phyloP scores from a whole-genome alignment of 2,113 vertebrate genomes.

The Etheostoma cragini region DNA sequence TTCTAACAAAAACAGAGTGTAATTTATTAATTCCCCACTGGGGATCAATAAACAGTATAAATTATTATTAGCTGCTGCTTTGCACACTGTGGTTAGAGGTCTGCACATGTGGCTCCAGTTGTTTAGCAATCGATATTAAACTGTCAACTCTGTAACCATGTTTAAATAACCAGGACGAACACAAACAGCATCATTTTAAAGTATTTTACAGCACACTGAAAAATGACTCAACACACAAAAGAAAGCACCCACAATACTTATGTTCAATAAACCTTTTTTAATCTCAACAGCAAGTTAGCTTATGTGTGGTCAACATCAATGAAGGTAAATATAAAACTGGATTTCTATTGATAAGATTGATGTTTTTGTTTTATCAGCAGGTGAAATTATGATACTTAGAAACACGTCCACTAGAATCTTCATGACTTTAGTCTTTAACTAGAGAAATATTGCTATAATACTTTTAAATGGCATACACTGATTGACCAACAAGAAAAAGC shows the following conservation, averaged over 20 bases:
- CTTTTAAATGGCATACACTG: constrained; percentile 87
- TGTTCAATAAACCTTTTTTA: constrained; percentile 86
- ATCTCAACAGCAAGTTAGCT: constrained; percentile 89
- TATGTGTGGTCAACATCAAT: constrained; percentile 87
- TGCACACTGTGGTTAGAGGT: no score
- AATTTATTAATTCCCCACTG: no score
- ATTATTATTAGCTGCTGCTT: no score
- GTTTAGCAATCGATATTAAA: not conserved
- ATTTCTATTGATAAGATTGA: constrained; percentile 79
- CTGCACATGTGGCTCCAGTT: no score
- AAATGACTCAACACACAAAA: not conserved
- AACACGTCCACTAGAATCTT: constrained; percentile 83
- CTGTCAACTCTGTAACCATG: not conserved
- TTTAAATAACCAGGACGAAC: not conserved
- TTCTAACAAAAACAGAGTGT: no score
- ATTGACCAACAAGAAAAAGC: constrained; percentile 74
- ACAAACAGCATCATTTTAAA: not conserved
- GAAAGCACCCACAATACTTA: constrained; percentile 22
- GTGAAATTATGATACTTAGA: constrained; percentile 81
- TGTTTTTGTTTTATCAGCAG: constrained; percentile 76
- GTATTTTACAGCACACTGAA: not conserved
- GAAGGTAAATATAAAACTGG: constrained; percentile 82
- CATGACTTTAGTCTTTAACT: constrained; percentile 80
- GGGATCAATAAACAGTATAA: no score
- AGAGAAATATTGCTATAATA: constrained; percentile 98